Percentiles rank a stretch among this genome's conserved stretches.
Evolutionary conservation across 2,888 invertebrate genomes (phyloP).

Genomic region (Lasiommata megera): DNA sequence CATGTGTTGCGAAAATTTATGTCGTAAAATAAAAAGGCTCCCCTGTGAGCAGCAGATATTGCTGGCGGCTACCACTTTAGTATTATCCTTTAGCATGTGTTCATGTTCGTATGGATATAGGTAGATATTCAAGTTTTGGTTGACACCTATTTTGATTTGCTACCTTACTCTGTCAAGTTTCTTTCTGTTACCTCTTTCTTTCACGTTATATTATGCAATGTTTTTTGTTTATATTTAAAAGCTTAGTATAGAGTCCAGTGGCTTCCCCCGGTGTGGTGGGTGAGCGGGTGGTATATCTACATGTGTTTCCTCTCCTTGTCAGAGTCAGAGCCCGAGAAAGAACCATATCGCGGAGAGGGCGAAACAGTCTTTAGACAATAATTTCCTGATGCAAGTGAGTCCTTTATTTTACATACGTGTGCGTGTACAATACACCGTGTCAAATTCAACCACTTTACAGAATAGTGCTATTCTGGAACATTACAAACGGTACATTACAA

Average conservation of each 20-base stretch:
- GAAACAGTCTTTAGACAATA: slow-evolving; percentile 78
- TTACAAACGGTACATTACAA: background rate
- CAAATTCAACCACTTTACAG: slow-evolving; percentile 41
- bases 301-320: slow-evolving; percentile 70
- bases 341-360: slow-evolving; percentile 79
- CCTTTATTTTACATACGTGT: slow-evolving; percentile 29
- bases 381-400: slow-evolving; percentile 80
- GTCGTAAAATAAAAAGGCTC: background rate
- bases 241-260: slow-evolving; percentile 14
- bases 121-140: no score
- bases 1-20: background rate
- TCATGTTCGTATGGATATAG: no score
- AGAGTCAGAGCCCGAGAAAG: slow-evolving; percentile 78
- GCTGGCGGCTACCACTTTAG: no score
- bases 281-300: slow-evolving; percentile 45
- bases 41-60: no score
- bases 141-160: no score
- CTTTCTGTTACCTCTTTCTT: background rate
- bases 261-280: slow-evolving; percentile 13
- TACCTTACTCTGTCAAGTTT: background rate
- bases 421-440: slow-evolving; percentile 37
- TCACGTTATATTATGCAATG: background rate
- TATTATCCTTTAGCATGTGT: no score
- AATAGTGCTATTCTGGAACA: slow-evolving; percentile 20
- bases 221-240: background rate